A percentile compares a stretch with the other conserved stretches of the same genome.
Conservation (phyloP, 2,113 vertebrate genomes). For the Phaethon lepturus region DNA sequence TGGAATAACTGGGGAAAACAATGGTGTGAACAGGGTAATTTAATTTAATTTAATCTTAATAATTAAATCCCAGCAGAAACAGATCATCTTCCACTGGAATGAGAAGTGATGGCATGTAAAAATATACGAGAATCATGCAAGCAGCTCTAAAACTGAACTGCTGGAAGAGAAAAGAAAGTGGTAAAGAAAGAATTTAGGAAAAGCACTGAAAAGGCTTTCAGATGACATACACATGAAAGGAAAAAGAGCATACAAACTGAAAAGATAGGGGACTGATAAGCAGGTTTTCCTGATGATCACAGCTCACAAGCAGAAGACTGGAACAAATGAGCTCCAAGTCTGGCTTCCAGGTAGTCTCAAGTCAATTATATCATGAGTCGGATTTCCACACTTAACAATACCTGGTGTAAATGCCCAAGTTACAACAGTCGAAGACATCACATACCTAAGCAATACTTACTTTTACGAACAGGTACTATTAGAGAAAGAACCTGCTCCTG, state of each 20-base stretch:
- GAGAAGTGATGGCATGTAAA: constrained; percentile 1
- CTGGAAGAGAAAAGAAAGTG: background rate
- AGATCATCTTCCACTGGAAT: background rate
- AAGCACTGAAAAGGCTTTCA: background rate
- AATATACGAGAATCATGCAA: constrained; percentile 27
- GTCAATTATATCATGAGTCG: accelerated
- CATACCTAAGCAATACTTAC: background rate
- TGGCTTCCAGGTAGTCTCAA: background rate
- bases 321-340: background rate
- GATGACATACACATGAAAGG: background rate
- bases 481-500: background rate
- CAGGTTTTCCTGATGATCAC: background rate
- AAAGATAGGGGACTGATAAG: background rate
- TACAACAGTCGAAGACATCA: background rate
- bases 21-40: background rate
- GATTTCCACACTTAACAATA: background rate
- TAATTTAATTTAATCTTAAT: too few species aligned
- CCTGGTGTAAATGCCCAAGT: background rate
- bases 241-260: background rate
- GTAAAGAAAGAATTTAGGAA: constrained; percentile 7
- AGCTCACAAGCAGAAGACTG: background rate
- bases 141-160: constrained; percentile 30
- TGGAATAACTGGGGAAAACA: constrained; percentile 14
- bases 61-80: constrained; percentile 8
- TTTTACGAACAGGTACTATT: background rate